phyloP scores from a whole-genome alignment of 2,888 invertebrate genomes.

The Gryllus longicercus region DNA sequence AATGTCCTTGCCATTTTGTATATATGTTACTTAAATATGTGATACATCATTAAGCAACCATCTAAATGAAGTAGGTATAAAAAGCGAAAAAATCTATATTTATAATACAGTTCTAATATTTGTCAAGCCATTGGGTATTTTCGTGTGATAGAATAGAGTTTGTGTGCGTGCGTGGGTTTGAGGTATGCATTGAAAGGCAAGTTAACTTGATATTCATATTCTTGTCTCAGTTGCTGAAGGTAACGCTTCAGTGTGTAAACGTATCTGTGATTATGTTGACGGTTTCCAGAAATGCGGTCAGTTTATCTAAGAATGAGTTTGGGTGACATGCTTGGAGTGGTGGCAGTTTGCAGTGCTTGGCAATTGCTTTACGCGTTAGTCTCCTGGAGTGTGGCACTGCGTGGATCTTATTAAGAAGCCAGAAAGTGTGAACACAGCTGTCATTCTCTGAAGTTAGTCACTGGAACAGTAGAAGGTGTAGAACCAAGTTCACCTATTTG shows the following conservation, averaged over 20 bases:
- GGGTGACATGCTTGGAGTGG: neutral
- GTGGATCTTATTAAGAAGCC: no score
- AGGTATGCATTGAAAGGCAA: neutral
- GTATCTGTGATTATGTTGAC: neutral
- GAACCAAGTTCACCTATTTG: no score
- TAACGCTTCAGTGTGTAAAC: neutral
- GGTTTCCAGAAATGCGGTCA: slow-evolving; percentile 17
- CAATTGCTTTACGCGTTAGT: neutral
- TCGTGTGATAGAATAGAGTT: neutral
- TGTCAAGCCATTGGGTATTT: slow-evolving; percentile 17
- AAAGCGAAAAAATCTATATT: neutral
- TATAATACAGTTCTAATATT: slow-evolving; percentile 17
- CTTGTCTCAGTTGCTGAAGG: slow-evolving; percentile 17
- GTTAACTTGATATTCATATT: neutral
- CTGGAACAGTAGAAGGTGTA: no score
- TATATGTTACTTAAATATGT: slow-evolving; percentile 17
- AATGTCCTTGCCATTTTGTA: slow-evolving; percentile 6
- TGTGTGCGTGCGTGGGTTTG: slow-evolving; percentile 6
- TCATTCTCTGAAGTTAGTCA: no score
- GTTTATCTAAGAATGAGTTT: neutral
- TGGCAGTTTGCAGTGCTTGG: slow-evolving; percentile 17
- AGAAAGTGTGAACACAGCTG: no score
- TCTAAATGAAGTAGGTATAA: neutral
- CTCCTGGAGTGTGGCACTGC: slow-evolving; percentile 11
- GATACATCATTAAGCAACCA: neutral